A percentile compares a stretch with the other conserved stretches of the same genome.
phyloP scores from a whole-genome alignment of 1,140 invertebrate genomes.

The Aphidius ervi region DNA sequence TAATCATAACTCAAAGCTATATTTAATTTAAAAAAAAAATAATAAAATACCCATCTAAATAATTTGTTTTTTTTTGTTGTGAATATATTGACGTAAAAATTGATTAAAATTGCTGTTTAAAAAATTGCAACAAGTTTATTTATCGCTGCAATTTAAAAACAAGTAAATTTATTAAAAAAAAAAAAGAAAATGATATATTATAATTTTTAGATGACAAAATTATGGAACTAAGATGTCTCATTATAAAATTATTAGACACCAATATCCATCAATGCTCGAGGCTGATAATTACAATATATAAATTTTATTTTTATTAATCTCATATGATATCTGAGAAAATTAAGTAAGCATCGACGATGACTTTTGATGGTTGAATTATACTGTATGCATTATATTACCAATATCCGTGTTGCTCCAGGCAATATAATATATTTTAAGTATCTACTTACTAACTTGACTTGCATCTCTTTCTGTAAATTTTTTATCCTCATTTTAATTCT shows the following conservation, averaged over 20 bases:
- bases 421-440: too few relatives aligned
- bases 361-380: constrained; percentile 29
- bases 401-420: constrained; percentile 23
- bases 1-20: too few relatives aligned
- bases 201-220: constrained; percentile 21
- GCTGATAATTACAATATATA: constrained; percentile 12
- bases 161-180: neutral
- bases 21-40: neutral
- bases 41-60: neutral
- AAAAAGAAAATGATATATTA: constrained; percentile 3
- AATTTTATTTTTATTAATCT: constrained; percentile 1
- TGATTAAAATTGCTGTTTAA: too few relatives aligned
- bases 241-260: constrained; percentile 28
- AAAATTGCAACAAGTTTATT: too few relatives aligned
- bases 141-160: too few relatives aligned
- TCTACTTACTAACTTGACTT: too few relatives aligned
- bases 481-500: too few relatives aligned
- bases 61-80: too few relatives aligned
- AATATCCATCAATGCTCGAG: constrained; percentile 10
- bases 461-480: too few relatives aligned
- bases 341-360: constrained; percentile 23
- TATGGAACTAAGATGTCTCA: constrained; percentile 39
- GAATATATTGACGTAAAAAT: too few relatives aligned
- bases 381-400: constrained; percentile 27
- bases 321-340: constrained; percentile 12